phyloP scores from a whole-genome alignment of 2,797 vertebrate genomes.

The Podargus strigoides region DNA sequence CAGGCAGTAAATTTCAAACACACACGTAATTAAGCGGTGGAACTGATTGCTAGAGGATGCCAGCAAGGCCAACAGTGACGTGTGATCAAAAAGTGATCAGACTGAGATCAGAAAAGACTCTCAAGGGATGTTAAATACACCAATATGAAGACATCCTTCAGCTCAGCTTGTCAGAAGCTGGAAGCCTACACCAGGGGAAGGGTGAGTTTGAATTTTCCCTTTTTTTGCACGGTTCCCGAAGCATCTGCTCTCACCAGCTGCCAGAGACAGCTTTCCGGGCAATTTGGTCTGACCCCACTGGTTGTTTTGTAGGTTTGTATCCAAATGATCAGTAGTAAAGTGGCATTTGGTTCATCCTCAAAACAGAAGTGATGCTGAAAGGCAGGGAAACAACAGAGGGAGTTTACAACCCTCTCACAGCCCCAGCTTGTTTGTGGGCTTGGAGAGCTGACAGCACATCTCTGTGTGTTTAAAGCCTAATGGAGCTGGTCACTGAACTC shows the following conservation, averaged over 20 bases:
- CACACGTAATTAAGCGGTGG: neutral
- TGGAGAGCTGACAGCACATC: neutral
- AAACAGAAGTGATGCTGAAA: neutral
- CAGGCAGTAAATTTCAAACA: neutral
- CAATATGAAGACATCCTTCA: neutral
- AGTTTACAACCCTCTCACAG: neutral
- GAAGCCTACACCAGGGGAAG: neutral
- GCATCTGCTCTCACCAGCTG: neutral
- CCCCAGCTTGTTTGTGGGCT: neutral
- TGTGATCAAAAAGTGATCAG: neutral
- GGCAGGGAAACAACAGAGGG: neutral
- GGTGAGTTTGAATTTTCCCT: neutral
- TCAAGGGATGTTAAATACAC: neutral
- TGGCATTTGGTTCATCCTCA: neutral
- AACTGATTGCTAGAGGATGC: neutral
- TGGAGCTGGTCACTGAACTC: neutral
- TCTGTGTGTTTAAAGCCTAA: neutral
- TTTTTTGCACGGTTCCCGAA: neutral
- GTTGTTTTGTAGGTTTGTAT: conserved; percentile 1
- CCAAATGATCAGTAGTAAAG: conserved; percentile 3
- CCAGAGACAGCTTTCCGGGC: neutral
- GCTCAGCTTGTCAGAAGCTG: neutral
- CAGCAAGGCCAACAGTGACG: neutral
- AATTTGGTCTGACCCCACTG: neutral
- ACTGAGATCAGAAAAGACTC: conserved; percentile 6